These are phyloP conservation scores for Sparus aurata DNA, from an alignment of 2,797 vertebrate species.

Conservation along the genomic window DNA sequence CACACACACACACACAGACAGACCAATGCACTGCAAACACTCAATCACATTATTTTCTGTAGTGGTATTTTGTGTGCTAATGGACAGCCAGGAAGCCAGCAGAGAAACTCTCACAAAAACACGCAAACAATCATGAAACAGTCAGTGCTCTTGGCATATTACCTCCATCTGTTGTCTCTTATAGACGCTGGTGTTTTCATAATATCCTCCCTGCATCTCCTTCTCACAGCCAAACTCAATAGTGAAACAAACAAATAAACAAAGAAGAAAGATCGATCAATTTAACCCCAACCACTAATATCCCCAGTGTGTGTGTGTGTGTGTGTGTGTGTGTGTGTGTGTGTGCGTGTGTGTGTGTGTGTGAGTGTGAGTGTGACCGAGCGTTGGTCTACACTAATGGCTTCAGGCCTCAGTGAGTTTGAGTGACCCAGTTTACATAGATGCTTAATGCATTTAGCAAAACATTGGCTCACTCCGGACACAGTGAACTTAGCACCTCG, in stretches of 20 bases:
- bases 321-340: constrained; percentile 14
- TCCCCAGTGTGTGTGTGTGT: constrained; percentile 14
- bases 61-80: not conserved
- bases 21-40: not conserved
- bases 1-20: constrained; percentile 7
- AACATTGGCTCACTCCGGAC: not conserved
- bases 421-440: constrained; percentile 46
- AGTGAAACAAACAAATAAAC: constrained; percentile 16
- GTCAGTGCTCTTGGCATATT: not conserved
- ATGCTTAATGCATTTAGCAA: constrained; percentile 30
- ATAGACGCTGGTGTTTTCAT: not conserved
- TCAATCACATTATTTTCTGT: not conserved
- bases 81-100: not conserved
- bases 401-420: constrained; percentile 37
- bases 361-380: not conserved
- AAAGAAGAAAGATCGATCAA: constrained; percentile 47
- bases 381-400: constrained; percentile 29
- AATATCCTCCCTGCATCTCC: not conserved
- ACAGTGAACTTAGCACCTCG: not conserved
- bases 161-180: constrained; percentile 21
- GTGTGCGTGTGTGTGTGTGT: constrained; percentile 24
- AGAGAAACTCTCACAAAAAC: not conserved
- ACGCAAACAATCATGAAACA: not conserved
- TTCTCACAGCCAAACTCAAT: constrained; percentile 18
- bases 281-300: constrained; percentile 9